These are phyloP conservation scores for Cyprinodon variegatus DNA, from an alignment of 2,113 vertebrate species.

Conservation along the genomic window DNA sequence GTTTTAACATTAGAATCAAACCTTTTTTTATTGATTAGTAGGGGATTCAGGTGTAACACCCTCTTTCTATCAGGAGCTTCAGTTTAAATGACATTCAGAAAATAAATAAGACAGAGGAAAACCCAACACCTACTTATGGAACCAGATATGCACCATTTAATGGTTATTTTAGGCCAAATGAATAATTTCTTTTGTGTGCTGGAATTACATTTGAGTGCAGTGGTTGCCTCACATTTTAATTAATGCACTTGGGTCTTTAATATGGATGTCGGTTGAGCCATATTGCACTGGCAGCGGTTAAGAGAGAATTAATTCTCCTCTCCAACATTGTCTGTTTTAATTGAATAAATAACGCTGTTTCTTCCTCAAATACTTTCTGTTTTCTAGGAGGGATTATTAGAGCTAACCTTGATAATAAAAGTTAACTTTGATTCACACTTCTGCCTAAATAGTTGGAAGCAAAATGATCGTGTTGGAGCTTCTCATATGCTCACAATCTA, in stretches of 20 bases:
- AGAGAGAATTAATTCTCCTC: constrained; percentile 67
- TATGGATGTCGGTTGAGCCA: constrained; percentile 69
- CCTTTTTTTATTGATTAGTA: constrained; percentile 9
- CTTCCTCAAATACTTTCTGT: constrained; percentile 50
- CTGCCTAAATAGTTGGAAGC: constrained; percentile 6
- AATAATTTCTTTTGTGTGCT: constrained; percentile 65
- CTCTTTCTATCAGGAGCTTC: constrained; percentile 51
- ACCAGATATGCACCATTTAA: constrained; percentile 45
- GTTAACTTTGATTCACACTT: constrained; percentile 39
- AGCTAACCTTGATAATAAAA: constrained; percentile 38
- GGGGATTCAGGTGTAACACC: constrained; percentile 41
- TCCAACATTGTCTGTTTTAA: constrained; percentile 70
- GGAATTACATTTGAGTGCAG: constrained; percentile 60
- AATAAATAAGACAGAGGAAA: constrained; percentile 59
- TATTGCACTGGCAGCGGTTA: constrained; percentile 74
- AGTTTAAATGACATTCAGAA: constrained; percentile 66
- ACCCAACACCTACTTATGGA: constrained; percentile 37
- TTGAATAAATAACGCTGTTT: constrained; percentile 73
- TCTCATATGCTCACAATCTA: not conserved
- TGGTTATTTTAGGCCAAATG: constrained; percentile 71
- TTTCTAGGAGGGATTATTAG: constrained; percentile 34
- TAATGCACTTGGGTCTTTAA: constrained; percentile 74
- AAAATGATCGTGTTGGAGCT: not conserved
- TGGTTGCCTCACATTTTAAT: constrained; percentile 69
- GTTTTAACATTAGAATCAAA: too few relatives aligned